Evolutionary conservation across 2,113 vertebrate species (phyloP).

Genomic region (Reinhardtius hippoglossoides): DNA sequence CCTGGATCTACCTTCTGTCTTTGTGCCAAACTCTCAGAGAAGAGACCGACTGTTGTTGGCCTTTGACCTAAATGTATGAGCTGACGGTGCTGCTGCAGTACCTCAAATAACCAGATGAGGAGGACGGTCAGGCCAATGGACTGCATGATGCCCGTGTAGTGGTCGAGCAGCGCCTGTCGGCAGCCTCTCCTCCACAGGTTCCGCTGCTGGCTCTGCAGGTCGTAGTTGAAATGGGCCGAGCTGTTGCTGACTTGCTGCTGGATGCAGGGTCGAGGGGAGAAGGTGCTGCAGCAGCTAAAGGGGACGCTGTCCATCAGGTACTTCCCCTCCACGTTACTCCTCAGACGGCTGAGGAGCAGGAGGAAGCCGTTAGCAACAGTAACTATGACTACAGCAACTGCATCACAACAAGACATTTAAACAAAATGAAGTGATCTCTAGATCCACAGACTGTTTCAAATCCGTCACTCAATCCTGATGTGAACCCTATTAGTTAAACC

Average conservation of each 20-base stretch:
- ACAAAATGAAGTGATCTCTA: too few species aligned
- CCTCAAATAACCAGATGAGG: conserved; percentile 92
- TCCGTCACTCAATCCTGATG: too few species aligned
- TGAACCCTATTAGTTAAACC: too few species aligned
- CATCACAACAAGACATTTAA: not conserved
- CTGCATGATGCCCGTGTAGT: conserved; percentile 87
- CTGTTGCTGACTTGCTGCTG: conserved; percentile 87
- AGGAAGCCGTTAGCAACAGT: not conserved
- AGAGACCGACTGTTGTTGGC: too few species aligned
- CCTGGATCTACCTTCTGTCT: too few species aligned
- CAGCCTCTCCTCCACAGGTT: conserved; percentile 90
- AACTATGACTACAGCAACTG: too few species aligned
- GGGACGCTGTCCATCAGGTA: conserved; percentile 88
- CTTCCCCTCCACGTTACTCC: conserved; percentile 87
- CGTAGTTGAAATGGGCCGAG: conserved; percentile 85
- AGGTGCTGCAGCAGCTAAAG: conserved; percentile 91
- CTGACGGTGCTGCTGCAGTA: conserved; percentile 46
- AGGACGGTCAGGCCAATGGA: conserved; percentile 85
- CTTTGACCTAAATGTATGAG: not conserved
- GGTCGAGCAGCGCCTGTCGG: conserved; percentile 85
- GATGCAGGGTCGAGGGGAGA: conserved; percentile 89
- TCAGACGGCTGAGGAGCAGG: conserved; percentile 79
- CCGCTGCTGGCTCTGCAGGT: conserved; percentile 82
- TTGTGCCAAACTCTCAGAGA: too few species aligned
- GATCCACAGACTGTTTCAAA: too few species aligned